Conservation (phyloP, 2,113 vertebrate genomes). For the Phalacrocorax brasilianus region DNA sequence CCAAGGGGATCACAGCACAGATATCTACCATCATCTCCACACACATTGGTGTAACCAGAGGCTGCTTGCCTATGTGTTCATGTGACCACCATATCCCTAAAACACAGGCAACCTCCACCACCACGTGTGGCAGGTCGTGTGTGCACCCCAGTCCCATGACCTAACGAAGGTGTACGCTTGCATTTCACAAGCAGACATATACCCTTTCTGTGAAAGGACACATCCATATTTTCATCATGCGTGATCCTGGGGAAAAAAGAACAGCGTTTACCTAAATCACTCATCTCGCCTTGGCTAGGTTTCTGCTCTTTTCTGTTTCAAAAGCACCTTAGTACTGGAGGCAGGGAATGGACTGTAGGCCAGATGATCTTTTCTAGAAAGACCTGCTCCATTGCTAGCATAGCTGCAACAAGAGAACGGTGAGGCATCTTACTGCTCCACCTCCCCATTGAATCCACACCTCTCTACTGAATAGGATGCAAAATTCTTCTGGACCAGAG, state of each 20-base stretch:
- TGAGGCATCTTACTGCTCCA: not conserved
- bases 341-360: not conserved
- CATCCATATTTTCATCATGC: not conserved
- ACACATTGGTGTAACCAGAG: not conserved
- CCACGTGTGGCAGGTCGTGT: accelerated
- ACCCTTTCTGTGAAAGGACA: not conserved
- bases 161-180: not conserved
- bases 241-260: not conserved
- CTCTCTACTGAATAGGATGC: not conserved
- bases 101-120: not conserved
- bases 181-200: not conserved
- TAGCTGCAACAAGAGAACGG: not conserved
- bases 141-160: not conserved
- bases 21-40: not conserved
- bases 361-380: not conserved
- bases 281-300: not conserved
- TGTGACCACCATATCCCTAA: not conserved
- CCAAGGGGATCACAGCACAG: not conserved
- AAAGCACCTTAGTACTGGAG: not conserved
- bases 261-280: not conserved
- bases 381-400: not conserved
- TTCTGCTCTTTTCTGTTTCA: not conserved
- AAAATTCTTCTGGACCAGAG: not conserved
- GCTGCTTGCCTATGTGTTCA: not conserved
- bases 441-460: not conserved